Conservation (phyloP, 2,113 vertebrate species). For the Prinia subflava region DNA sequence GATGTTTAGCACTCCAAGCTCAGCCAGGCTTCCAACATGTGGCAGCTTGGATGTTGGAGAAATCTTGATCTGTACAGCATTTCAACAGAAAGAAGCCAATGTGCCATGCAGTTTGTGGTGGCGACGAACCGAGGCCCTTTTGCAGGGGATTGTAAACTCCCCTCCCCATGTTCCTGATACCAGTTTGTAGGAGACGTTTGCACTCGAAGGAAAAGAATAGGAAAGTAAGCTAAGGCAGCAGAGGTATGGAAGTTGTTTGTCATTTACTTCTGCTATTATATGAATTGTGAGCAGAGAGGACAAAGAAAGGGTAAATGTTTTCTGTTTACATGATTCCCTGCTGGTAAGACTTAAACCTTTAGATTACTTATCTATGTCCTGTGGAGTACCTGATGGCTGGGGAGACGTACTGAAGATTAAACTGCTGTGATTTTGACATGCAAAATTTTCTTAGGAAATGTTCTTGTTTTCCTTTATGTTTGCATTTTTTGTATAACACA, state of each 20-base stretch:
- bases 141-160: too few species aligned
- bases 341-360: background rate
- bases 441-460: background rate
- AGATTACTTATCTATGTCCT: background rate
- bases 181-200: too few species aligned
- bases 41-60: too few species aligned
- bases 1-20: too few species aligned
- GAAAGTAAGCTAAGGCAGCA: background rate
- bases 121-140: too few species aligned
- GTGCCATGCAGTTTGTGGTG: too few species aligned
- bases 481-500: background rate
- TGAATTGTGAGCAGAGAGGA: background rate
- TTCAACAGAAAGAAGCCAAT: too few species aligned
- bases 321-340: background rate
- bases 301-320: background rate
- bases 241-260: background rate
- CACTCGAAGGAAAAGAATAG: background rate
- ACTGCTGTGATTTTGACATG: background rate
- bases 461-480: background rate
- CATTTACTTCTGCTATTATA: background rate
- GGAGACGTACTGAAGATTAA: background rate
- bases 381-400: background rate
- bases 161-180: too few species aligned
- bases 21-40: too few species aligned
- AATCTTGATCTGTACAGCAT: too few species aligned